Evolutionary conservation across 2,888 invertebrate genomes (phyloP).

Genomic region (Tachina fera): DNA sequence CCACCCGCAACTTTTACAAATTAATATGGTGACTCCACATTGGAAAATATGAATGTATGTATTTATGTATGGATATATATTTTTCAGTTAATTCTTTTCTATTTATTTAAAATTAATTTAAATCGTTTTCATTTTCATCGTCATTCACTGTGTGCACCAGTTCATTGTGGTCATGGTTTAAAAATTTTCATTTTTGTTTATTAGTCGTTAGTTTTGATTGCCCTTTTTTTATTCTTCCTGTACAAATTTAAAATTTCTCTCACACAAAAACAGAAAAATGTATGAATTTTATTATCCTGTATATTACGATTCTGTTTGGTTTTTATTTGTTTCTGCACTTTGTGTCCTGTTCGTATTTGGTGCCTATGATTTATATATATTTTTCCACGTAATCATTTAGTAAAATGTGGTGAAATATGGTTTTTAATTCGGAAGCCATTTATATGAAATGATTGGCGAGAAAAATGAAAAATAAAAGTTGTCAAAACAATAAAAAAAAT

Average conservation of each 20-base stretch:
- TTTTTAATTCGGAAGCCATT: constrained; percentile 66
- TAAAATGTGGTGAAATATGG: constrained; percentile 68
- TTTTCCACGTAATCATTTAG: constrained; percentile 63
- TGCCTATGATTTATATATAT: constrained; percentile 58
- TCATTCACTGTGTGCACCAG: not conserved
- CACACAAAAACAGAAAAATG: constrained; percentile 16
- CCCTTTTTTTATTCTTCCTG: constrained; percentile 25
- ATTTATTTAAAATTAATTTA: not conserved
- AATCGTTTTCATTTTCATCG: not conserved
- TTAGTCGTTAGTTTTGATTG: constrained; percentile 57
- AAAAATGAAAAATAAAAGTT: constrained; percentile 25
- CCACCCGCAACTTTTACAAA: too few relatives aligned
- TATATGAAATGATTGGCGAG: constrained; percentile 67
- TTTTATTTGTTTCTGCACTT: constrained; percentile 19
- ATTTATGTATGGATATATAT: too few relatives aligned
- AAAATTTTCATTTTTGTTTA: constrained; percentile 55
- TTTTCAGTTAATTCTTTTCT: too few relatives aligned
- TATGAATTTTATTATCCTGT: constrained; percentile 62
- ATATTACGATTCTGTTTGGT: constrained; percentile 9
- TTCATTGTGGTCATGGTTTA: constrained; percentile 45
- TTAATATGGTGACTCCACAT: too few relatives aligned
- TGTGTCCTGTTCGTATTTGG: constrained; percentile 15
- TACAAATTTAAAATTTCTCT: constrained; percentile 35
- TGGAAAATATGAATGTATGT: too few relatives aligned
- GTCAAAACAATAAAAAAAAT: not conserved